phyloP scores from a whole-genome alignment of 2,113 vertebrate species.

The Sorex araneus region DNA sequence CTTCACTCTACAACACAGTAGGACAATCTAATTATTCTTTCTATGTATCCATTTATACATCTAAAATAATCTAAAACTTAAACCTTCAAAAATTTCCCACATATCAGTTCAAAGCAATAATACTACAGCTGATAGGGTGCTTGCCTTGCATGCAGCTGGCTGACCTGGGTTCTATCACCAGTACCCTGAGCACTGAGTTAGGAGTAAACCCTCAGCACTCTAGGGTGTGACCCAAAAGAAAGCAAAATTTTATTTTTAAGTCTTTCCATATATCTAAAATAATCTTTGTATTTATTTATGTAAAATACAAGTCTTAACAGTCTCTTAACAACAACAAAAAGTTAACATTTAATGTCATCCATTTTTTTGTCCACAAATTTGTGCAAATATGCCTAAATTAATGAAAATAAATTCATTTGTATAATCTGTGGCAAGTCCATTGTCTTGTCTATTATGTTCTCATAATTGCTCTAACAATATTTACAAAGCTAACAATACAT shows the following conservation, averaged over 20 bases:
- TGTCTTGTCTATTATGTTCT: constrained; percentile 34
- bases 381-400: constrained; percentile 26
- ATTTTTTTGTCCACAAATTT: constrained; percentile 58
- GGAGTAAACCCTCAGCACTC: too few species aligned
- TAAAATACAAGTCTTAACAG: constrained; percentile 23
- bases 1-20: not conserved
- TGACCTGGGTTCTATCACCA: too few species aligned
- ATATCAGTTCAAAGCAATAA: too few species aligned
- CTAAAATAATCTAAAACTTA: too few species aligned
- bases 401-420: constrained; percentile 21
- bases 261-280: constrained; percentile 2
- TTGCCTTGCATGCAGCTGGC: too few species aligned
- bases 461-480: constrained; percentile 9
- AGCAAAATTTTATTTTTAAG: too few species aligned
- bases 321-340: constrained; percentile 75
- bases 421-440: constrained; percentile 31
- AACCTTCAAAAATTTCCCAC: too few species aligned
- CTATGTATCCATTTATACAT: constrained; percentile 3
- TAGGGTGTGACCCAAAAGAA: too few species aligned
- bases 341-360: constrained; percentile 53
- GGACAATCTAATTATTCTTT: constrained; percentile 47
- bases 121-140: too few species aligned
- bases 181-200: too few species aligned
- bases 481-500: constrained; percentile 47
- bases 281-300: constrained; percentile 8